Evolutionary conservation across 2,797 vertebrate species (phyloP).

Genomic region (Pseudotriccus pelzelni): DNA sequence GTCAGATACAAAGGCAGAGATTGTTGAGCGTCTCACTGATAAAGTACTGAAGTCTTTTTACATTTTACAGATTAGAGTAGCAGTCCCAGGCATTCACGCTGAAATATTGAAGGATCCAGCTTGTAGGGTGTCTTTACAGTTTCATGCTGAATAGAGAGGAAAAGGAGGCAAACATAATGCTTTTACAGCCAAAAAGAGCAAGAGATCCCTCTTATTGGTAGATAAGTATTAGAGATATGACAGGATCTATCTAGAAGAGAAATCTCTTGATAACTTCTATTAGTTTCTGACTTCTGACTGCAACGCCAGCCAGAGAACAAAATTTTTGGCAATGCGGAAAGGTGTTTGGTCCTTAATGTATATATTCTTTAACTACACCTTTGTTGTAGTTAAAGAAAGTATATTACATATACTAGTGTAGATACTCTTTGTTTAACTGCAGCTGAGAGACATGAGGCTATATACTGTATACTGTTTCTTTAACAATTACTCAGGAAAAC

Average conservation of each 20-base stretch:
- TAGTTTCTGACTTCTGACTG: not conserved
- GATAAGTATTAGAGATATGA: not conserved
- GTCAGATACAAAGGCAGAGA: not conserved
- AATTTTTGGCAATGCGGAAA: not conserved
- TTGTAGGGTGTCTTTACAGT: not conserved
- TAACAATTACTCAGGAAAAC: not conserved
- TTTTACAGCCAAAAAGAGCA: not conserved
- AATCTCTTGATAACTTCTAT: not conserved
- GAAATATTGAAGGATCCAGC: not conserved
- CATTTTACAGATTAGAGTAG: not conserved
- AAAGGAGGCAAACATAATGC: not conserved
- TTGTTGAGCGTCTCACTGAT: not conserved
- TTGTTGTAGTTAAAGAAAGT: not conserved
- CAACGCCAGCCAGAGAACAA: not conserved
- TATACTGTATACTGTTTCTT: not conserved
- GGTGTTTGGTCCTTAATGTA: not conserved
- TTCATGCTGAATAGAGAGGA: not conserved
- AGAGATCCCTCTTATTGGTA: not conserved
- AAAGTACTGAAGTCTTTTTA: not conserved
- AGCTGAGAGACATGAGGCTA: not conserved
- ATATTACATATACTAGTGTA: not conserved
- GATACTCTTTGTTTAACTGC: not conserved
- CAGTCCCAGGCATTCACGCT: not conserved
- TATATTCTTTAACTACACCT: not conserved
- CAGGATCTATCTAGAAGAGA: not conserved